Evolutionary conservation across 1,140 invertebrate species (phyloP).

Genomic region (Pseudomyrmex pallidus): DNA sequence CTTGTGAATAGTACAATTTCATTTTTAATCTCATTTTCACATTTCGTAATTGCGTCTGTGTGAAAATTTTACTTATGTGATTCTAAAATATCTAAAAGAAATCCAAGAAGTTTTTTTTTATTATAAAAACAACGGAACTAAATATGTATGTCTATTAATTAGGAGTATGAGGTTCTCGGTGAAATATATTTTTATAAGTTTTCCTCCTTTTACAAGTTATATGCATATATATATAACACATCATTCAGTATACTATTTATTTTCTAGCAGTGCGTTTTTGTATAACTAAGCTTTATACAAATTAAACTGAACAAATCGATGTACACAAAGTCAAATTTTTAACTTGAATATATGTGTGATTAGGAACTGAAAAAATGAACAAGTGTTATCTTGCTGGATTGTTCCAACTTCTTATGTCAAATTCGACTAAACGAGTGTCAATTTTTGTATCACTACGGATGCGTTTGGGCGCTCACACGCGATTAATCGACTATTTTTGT

Average conservation of each 20-base stretch:
- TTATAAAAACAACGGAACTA: slow-evolving; percentile 21
- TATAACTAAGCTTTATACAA: slow-evolving; percentile 71
- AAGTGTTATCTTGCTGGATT: not conserved
- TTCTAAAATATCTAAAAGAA: slow-evolving; percentile 58
- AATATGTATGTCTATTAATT: slow-evolving; percentile 35
- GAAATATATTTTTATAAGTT: slow-evolving; percentile 36
- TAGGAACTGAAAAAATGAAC: slow-evolving; percentile 43
- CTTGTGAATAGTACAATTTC: slow-evolving; percentile 24
- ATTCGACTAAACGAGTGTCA: slow-evolving; percentile 48
- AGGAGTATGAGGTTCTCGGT: slow-evolving; percentile 11
- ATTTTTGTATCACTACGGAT: not conserved
- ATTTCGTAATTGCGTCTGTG: slow-evolving; percentile 53
- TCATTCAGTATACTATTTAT: slow-evolving; percentile 55
- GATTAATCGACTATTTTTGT: too few species aligned
- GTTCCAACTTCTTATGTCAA: slow-evolving; percentile 44
- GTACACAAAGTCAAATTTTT: slow-evolving; percentile 44
- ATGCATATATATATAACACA: slow-evolving; percentile 9
- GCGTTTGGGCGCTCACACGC: too few species aligned
- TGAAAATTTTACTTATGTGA: slow-evolving; percentile 43
- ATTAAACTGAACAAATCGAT: slow-evolving; percentile 44
- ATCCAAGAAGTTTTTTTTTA: slow-evolving; percentile 37
- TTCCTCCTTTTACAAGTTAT: slow-evolving; percentile 15
- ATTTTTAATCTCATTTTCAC: too few species aligned
- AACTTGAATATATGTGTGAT: slow-evolving; percentile 6
- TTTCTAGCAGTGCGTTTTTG: slow-evolving; percentile 35